Evolutionary conservation across 2,888 invertebrate genomes (phyloP).

Genomic region (Octodonta nipae): DNA sequence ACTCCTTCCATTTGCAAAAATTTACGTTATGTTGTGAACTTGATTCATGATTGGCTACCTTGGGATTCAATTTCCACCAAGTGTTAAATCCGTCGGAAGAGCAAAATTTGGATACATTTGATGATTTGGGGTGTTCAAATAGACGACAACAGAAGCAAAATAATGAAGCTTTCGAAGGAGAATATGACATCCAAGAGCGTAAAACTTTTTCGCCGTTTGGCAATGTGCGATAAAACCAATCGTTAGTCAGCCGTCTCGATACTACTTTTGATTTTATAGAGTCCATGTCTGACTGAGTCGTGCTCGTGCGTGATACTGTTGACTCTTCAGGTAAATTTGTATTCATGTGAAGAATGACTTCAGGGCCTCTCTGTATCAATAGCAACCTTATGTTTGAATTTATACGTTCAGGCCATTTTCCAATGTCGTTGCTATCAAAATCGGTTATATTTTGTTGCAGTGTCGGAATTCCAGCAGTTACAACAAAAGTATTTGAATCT

Average conservation of each 20-base stretch:
- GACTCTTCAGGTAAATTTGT: conserved; percentile 1
- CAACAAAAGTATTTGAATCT: too few species aligned
- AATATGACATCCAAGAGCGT: conserved; percentile 3
- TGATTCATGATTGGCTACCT: conserved; percentile 1
- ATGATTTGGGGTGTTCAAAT: not conserved
- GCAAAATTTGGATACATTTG: conserved; percentile 1
- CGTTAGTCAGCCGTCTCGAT: not conserved
- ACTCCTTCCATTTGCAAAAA: conserved; percentile 3
- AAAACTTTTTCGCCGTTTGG: conserved; percentile 2
- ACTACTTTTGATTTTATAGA: conserved; percentile 2
- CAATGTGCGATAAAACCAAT: conserved; percentile 3
- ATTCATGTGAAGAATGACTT: not conserved
- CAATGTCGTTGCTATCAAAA: not conserved
- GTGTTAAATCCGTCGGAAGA: conserved; percentile 1
- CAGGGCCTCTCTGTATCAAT: not conserved
- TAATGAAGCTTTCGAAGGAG: not conserved
- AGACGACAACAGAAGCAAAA: conserved; percentile 2
- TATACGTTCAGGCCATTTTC: not conserved
- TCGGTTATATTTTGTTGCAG: too few species aligned
- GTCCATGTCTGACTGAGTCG: not conserved
- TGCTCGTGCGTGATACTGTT: not conserved
- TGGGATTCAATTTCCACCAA: conserved; percentile 4
- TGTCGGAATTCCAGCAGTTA: too few species aligned
- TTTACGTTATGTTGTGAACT: conserved; percentile 1
- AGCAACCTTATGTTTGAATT: not conserved